Evolutionary conservation across 2,113 vertebrate genomes (phyloP).

Genomic region (Cepphus grylle): DNA sequence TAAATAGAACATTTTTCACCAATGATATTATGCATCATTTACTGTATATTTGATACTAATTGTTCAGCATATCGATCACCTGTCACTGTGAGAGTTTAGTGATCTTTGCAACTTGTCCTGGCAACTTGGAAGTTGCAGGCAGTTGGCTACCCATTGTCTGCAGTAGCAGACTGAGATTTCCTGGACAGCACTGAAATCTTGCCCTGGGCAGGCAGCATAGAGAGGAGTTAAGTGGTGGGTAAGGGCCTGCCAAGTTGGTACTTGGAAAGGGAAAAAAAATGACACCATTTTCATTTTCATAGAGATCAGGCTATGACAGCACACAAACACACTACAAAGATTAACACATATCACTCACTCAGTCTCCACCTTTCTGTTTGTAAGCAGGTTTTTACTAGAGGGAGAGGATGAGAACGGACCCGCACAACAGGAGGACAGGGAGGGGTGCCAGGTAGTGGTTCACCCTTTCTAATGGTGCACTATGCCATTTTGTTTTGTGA

Average conservation of each 20-base stretch:
- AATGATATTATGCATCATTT: slow-evolving; percentile 69
- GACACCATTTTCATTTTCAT: not conserved
- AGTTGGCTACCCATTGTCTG: rapidly evolving
- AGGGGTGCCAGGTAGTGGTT: not conserved
- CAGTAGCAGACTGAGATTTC: not conserved
- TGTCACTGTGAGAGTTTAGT: slow-evolving; percentile 45
- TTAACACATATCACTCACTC: not conserved
- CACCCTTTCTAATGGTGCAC: not conserved
- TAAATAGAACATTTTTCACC: slow-evolving; percentile 74
- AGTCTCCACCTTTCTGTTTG: not conserved
- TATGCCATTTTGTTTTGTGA: not conserved
- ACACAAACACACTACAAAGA: not conserved
- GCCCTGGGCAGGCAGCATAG: not conserved
- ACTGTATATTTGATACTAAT: slow-evolving; percentile 73
- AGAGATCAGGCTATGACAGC: not conserved
- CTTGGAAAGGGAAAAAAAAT: not conserved
- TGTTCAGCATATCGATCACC: slow-evolving; percentile 66
- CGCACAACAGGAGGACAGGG: not conserved
- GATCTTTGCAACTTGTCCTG: slow-evolving; percentile 36
- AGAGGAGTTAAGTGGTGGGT: not conserved
- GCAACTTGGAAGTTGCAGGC: not conserved
- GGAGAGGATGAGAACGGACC: not conserved
- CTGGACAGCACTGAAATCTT: not conserved
- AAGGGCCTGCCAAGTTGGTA: not conserved
- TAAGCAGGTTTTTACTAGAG: not conserved